Percentiles rank a stretch among this genome's conserved stretches.
Conservation (phyloP, 1,140 invertebrate species). For the Helicoverpa zea region DNA sequence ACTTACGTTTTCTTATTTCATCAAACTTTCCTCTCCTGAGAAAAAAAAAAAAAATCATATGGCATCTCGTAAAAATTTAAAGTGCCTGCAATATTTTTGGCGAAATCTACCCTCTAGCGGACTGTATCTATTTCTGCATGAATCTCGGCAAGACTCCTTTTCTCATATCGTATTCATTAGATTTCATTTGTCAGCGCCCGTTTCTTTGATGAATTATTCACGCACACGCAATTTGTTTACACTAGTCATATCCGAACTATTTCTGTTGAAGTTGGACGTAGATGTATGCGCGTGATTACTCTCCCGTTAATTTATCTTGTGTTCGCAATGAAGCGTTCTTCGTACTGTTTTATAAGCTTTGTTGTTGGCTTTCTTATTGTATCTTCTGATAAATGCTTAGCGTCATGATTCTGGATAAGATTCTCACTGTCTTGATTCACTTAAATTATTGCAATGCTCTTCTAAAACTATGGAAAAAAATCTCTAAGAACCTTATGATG, state of each 20-base stretch:
- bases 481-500: too few relatives aligned
- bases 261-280: slow-evolving; percentile 50
- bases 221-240: slow-evolving; percentile 71
- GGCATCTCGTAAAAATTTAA: slow-evolving; percentile 40
- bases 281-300: slow-evolving; percentile 54
- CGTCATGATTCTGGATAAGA: background rate
- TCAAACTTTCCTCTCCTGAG: background rate
- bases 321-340: slow-evolving; percentile 22
- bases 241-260: slow-evolving; percentile 58
- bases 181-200: slow-evolving; percentile 76
- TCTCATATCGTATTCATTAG: slow-evolving; percentile 79
- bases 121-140: slow-evolving; percentile 52
- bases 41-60: slow-evolving; percentile 47
- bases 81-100: slow-evolving; percentile 50
- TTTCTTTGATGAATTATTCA: slow-evolving; percentile 81
- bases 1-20: too few relatives aligned
- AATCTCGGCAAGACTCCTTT: slow-evolving; percentile 56
- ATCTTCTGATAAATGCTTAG: slow-evolving; percentile 10
- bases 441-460: too few relatives aligned
- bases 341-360: slow-evolving; percentile 31
- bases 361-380: background rate
- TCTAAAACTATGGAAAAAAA: too few relatives aligned
- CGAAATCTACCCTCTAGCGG: slow-evolving; percentile 28
- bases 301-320: slow-evolving; percentile 26
- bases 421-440: background rate